Conservation (phyloP, 1,140 invertebrate genomes). For the Euura lappo region DNA sequence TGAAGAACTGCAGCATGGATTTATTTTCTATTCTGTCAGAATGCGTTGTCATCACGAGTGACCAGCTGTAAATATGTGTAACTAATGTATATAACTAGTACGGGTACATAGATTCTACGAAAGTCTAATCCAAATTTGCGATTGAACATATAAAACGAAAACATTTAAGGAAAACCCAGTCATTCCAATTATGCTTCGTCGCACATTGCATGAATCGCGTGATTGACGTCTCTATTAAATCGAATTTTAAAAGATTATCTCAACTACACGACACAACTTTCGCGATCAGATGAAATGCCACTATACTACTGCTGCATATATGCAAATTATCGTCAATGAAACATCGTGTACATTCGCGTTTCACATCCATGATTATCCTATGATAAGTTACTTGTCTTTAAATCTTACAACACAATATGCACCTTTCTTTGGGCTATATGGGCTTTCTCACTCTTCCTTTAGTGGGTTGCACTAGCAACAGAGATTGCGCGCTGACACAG, state of each 20-base stretch:
- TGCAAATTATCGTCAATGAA: constrained; percentile 11
- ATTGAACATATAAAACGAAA: background rate
- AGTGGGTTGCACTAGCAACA: constrained; percentile 82
- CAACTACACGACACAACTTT: too few relatives aligned
- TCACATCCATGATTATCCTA: constrained; percentile 19
- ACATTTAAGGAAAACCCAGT: background rate
- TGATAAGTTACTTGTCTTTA: constrained; percentile 19
- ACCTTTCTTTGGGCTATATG: constrained; percentile 56
- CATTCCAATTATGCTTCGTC: too few relatives aligned
- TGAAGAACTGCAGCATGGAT: background rate
- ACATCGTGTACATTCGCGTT: background rate
- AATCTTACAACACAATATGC: constrained; percentile 39
- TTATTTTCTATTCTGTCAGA: background rate
- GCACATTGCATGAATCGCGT: background rate
- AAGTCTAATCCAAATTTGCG: background rate
- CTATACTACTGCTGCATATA: constrained; percentile 10
- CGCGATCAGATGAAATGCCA: too few relatives aligned
- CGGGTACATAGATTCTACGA: constrained; percentile 20
- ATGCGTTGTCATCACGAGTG: background rate
- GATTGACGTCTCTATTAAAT: background rate
- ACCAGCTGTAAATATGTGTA: constrained; percentile 16
- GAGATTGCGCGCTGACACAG: constrained; percentile 80
- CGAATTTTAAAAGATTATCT: too few relatives aligned
- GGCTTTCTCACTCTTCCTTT: constrained; percentile 62
- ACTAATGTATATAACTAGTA: constrained; percentile 29